Base-by-base conservation (phyloP, 1,140 invertebrate species). In the Drosophila quadrilineata region DNA sequence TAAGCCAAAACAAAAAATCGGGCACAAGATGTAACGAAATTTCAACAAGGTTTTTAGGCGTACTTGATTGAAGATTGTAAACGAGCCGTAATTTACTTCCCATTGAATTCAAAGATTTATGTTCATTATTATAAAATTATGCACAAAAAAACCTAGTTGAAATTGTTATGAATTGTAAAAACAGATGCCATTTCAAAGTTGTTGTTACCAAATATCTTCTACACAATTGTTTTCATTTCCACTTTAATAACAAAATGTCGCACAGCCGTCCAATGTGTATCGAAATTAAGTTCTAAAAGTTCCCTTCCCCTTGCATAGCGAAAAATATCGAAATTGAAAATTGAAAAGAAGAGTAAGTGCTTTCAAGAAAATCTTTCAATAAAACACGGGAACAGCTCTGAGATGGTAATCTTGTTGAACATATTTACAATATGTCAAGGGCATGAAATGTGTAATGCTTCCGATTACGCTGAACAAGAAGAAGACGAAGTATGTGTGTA, bases 261-360 rank as follows among this genome's bases (percentile, higher is more conserved):
- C 19, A 73, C 70, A 73, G 72, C 76, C 76, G 76, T 80, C 76
- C 76, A 82, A 52, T 26, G 43, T 16, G n/a, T n/a, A n/a, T 38
- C 36, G 35, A 24, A 19, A 43, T 22, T 17, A 3, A 29, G 17
- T 45, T 36, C 35, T 14, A 9, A 6, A 24, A n/a, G n/a, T 58
- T 40, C n/a, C 5, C 6, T 12, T 24, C 21, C 17, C 16, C 5
- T 12, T 53, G 31, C n/a, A 12, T 17, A 48, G 19, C 5, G 16
- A 31, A 19, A 26, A 26, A n/a, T 14, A 24, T 22, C 26, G 53
- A 17, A 16, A 38, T 38, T 3, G 19, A 14, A 12, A 6, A 35
- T 16, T 5, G 19, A 38, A 6, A 33, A 33, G n/a, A n/a, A 33
- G 4, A n/a, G 9, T n/a, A 38, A n/a, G n/a, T n/a, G n/a, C n/a